Evolutionary conservation across 2,113 vertebrate species (phyloP), one percentile per base, ranked within the genome.

Genomic region (Octodon degus): DNA sequence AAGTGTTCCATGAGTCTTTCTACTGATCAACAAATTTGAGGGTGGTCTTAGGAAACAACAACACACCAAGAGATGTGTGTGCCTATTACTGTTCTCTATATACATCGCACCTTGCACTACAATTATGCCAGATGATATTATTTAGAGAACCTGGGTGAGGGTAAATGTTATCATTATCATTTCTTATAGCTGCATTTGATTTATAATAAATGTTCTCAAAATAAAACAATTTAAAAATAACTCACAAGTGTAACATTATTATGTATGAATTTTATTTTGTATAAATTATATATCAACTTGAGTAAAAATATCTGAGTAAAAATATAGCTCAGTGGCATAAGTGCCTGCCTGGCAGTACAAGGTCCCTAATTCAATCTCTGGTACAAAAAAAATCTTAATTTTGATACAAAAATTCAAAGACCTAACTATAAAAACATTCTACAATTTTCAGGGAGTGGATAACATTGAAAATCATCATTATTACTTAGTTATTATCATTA

Each of bases 271-370:
- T 68, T 60, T 68, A 77, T 83, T 86, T 95, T 37, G n/a, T 80
- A 65, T 89, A 5, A 94, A 63, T 86, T 77, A 79, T 80, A 76
- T 86, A 79, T 55, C 67, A 65, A 43, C 32, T 47, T 95, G 32
- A 86, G 37, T 89, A 30, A 11, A 93, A 93, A 34, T 19, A 85
- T 89, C 7, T 58, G 17, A 16, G 16, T 58, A 58, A 5, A 19
- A 16, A 3, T 58, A 58, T 19, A 58, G 55, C 55, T 58, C 16
- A 58, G 55, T 17, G 55, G 55, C 55, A 58, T 19, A 19, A 58
- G 55, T 5, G 16, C 16, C 16, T 58, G 55, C 14, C 16, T 58
- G 55, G 55, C 55, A 58, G 16, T 58, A 17, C 16, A 58, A 58
- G 55, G 17, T 58, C 55, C 16, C 16, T 4, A 58, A 58, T 58